Conservation (phyloP, 2,797 vertebrate species). For the Sylvilagus floridanus region DNA sequence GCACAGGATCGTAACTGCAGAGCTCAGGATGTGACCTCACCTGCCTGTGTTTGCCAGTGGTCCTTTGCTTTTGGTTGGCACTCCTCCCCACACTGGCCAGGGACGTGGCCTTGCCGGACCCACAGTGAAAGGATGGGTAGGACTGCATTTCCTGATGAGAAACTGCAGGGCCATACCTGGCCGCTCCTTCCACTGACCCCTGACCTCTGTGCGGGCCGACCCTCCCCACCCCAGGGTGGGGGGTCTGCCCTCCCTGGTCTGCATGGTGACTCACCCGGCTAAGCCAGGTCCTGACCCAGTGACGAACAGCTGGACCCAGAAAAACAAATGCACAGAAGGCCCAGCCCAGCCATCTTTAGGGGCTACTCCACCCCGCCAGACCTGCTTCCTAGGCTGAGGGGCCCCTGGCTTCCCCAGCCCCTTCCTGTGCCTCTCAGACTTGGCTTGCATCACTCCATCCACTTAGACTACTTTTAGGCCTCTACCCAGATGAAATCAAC, state of each 20-base stretch:
- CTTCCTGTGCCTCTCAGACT: not conserved
- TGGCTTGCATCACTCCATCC: not conserved
- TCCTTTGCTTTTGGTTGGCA: not conserved
- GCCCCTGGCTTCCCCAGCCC: not conserved
- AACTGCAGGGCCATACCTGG: not conserved
- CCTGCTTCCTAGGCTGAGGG: not conserved
- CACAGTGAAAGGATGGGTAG: not conserved
- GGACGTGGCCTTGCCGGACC: not conserved
- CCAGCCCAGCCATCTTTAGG: not conserved
- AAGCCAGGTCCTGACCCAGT: not conserved
- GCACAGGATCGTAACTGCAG: not conserved
- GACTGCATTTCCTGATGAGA: slow-evolving; percentile 1
- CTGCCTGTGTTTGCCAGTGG: not conserved
- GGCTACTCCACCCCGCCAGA: not conserved
- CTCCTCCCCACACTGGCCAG: not conserved
- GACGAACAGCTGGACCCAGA: not conserved
- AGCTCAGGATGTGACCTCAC: not conserved
- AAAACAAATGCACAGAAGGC: not conserved
- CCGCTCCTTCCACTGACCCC: not conserved
- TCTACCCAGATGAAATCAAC: not conserved
- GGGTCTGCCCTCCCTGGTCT: not conserved
- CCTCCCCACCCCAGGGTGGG: not conserved
- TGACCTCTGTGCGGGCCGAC: not conserved
- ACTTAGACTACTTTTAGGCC: slow-evolving; percentile 7
- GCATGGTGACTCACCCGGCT: not conserved